These are phyloP conservation scores for Paracentrotus lividus DNA, from an alignment of 53 echinoderm and acorn worm genomes.

Conservation along the genomic window DNA sequence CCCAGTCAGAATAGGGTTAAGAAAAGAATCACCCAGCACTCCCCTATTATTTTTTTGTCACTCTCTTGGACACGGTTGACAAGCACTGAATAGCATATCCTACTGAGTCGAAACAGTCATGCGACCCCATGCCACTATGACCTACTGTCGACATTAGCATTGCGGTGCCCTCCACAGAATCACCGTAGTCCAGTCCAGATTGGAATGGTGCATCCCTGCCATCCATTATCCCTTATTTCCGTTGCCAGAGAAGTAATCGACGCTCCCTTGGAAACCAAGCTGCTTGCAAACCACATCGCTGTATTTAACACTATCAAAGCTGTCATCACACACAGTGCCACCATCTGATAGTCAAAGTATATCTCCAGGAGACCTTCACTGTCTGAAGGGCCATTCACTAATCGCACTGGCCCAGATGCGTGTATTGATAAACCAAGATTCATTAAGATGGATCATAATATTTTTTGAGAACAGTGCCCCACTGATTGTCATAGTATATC, in stretches of 20 bases:
- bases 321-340: neutral
- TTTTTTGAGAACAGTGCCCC: no score
- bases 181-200: conserved; percentile 23
- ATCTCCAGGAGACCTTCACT: neutral
- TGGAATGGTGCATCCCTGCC: neutral
- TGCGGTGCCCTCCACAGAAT: neutral
- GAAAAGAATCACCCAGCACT: no score
- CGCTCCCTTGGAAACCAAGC: neutral
- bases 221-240: neutral
- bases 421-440: no score
- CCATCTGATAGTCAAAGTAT: neutral
- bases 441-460: no score
- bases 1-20: no score
- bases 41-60: no score
- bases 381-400: neutral
- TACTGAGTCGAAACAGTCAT: conserved; percentile 1
- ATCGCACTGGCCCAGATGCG: neutral
- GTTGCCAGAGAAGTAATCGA: neutral
- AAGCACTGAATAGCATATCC: no score
- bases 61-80: no score
- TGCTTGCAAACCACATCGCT: conserved; percentile 3
- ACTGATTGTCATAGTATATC: neutral
- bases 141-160: neutral
- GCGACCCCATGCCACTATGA: neutral
- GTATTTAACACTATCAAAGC: neutral